Evolutionary conservation across 1,140 invertebrate species (phyloP).

Genomic region (Steinernema feltiae): DNA sequence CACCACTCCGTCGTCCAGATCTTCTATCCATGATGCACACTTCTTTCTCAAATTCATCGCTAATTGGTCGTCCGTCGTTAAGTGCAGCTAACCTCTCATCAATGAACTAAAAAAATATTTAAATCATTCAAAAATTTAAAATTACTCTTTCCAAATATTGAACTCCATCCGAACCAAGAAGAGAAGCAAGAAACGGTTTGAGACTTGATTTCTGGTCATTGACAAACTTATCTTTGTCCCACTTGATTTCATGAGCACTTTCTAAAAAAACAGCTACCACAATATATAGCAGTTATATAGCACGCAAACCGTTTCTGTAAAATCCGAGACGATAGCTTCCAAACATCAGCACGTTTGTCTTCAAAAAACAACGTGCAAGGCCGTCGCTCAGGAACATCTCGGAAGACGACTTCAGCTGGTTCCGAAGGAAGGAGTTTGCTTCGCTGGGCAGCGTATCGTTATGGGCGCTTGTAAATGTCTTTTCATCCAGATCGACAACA

Average conservation of each 20-base stretch:
- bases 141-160: conserved; percentile 49
- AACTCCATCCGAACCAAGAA: conserved; percentile 50
- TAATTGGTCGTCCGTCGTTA: conserved; percentile 38
- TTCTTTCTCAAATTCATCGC: conserved; percentile 48
- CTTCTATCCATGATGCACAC: conserved; percentile 20
- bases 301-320: conserved; percentile 12
- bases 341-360: conserved; percentile 48
- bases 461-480: conserved; percentile 24
- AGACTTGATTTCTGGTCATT: conserved; percentile 35
- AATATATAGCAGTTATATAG: conserved; percentile 21
- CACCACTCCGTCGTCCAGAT: neutral
- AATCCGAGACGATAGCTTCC: conserved; percentile 40
- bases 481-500: conserved; percentile 37
- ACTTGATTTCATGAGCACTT: conserved; percentile 21
- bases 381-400: conserved; percentile 25
- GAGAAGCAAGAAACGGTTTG: conserved; percentile 39
- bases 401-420: conserved; percentile 21
- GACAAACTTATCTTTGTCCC: conserved; percentile 46
- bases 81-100: conserved; percentile 42
- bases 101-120: conserved; percentile 44
- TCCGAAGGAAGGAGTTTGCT: conserved; percentile 22
- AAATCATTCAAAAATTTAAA: too few relatives aligned
- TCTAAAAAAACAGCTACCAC: conserved; percentile 8
- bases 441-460: conserved; percentile 32
- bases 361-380: conserved; percentile 39